phyloP scores from a whole-genome alignment of 2,888 invertebrate genomes.

The Iselma pallidipennis region DNA sequence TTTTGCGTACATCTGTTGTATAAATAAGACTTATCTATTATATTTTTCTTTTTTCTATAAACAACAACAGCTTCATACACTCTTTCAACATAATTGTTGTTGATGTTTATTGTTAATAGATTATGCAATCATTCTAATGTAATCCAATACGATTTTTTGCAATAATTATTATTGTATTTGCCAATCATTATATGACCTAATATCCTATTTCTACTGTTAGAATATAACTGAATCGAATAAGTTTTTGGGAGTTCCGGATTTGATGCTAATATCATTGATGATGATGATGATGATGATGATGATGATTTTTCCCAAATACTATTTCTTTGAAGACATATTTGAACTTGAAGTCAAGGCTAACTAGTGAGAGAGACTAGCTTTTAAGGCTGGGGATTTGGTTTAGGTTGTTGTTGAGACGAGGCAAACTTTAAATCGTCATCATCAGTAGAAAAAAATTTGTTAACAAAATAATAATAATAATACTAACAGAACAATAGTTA shows the following conservation, averaged over 20 bases:
- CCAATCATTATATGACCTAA: neutral
- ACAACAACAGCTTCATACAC: neutral
- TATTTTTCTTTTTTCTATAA: neutral
- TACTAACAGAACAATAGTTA: neutral
- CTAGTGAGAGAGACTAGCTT: constrained; percentile 19
- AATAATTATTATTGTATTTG: neutral
- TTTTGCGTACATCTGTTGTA: no score
- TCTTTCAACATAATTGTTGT: neutral
- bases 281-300: constrained; percentile 11
- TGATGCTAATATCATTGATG: neutral
- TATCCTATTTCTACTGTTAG: neutral
- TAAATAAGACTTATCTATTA: neutral
- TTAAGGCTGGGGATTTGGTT: constrained; percentile 2
- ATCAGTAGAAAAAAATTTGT: neutral
- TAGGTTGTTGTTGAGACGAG: neutral
- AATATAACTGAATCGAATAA: no score
- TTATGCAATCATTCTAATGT: neutral
- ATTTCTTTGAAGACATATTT: constrained; percentile 14
- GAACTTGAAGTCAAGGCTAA: constrained; percentile 40
- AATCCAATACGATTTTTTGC: neutral
- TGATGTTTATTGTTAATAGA: neutral
- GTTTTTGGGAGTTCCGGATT: no score
- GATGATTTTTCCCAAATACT: neutral
- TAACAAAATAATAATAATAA: neutral
- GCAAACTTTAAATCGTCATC: neutral